These are phyloP conservation scores for Heliothis subflexa DNA, from an alignment of 1,140 invertebrate genomes.

Conservation along the genomic window DNA sequence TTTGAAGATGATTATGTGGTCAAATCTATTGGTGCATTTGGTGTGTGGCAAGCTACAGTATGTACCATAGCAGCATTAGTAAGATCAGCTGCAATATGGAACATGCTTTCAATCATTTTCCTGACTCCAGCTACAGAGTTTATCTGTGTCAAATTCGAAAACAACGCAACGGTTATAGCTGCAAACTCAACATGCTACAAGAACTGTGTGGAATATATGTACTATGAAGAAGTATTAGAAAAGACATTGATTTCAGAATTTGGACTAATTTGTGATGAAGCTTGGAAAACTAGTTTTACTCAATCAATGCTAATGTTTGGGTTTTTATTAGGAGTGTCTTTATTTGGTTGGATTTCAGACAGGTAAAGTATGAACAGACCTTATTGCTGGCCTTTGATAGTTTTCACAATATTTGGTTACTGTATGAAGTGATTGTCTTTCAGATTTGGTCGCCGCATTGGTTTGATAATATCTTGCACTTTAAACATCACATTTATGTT, in stretches of 20 bases:
- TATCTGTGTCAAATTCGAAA: constrained; percentile 59
- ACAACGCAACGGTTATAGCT: constrained; percentile 39
- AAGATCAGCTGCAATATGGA: constrained; percentile 61
- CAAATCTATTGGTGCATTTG: constrained; percentile 63
- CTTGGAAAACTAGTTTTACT: constrained; percentile 64
- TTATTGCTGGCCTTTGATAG: not conserved
- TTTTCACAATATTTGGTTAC: not conserved
- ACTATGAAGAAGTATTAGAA: constrained; percentile 56
- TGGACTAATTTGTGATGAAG: constrained; percentile 63
- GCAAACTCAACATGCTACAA: constrained; percentile 66
- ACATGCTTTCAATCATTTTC: constrained; percentile 62
- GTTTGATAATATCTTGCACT: constrained; percentile 54
- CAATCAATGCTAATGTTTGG: constrained; percentile 68
- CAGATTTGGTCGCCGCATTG: constrained; percentile 66
- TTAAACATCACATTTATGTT: constrained; percentile 61
- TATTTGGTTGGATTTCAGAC: constrained; percentile 71
- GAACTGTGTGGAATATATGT: constrained; percentile 61
- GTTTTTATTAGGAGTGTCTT: constrained; percentile 58
- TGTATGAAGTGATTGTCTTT: constrained; percentile 44
- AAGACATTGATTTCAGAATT: constrained; percentile 65
- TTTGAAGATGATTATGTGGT: constrained; percentile 61
- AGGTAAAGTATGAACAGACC: constrained; percentile 54
- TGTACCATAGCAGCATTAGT: constrained; percentile 53
- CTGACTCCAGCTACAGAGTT: constrained; percentile 64
- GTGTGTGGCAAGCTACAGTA: constrained; percentile 61